These are phyloP conservation scores for Bufo gargarizans DNA, from an alignment of 2,113 vertebrate species.

Conservation along the genomic window DNA sequence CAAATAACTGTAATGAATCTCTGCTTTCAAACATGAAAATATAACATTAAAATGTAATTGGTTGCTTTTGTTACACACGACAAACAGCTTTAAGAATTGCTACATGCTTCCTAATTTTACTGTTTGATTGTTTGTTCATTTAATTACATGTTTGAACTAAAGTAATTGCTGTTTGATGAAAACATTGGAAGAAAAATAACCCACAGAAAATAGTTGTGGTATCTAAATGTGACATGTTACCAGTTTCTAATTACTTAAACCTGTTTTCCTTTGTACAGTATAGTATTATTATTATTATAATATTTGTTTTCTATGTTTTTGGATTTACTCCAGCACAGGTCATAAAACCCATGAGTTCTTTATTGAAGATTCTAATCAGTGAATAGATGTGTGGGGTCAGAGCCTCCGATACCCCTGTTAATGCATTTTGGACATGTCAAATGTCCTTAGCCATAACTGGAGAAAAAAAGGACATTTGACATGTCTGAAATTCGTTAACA, in stretches of 20 bases:
- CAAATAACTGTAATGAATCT: slow-evolving; percentile 14
- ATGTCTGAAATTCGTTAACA: too few species aligned
- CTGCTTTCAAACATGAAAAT: slow-evolving; percentile 17
- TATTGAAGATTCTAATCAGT: too few species aligned
- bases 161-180: slow-evolving; percentile 50
- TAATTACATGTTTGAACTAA: slow-evolving; percentile 51
- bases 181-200: slow-evolving; percentile 38
- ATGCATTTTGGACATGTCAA: too few species aligned
- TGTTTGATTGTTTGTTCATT: slow-evolving; percentile 48
- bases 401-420: too few species aligned
- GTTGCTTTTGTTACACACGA: slow-evolving; percentile 43
- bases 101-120: slow-evolving; percentile 52
- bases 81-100: slow-evolving; percentile 29
- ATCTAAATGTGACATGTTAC: not conserved
- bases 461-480: too few species aligned
- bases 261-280: not conserved
- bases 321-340: too few species aligned
- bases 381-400: too few species aligned
- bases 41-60: slow-evolving; percentile 31
- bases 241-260: not conserved
- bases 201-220: not conserved
- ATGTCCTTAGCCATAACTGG: too few species aligned
- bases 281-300: not conserved
- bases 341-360: too few species aligned
- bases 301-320: not conserved